phyloP scores from a whole-genome alignment of 2,888 invertebrate species.

The Chesias legatella region DNA sequence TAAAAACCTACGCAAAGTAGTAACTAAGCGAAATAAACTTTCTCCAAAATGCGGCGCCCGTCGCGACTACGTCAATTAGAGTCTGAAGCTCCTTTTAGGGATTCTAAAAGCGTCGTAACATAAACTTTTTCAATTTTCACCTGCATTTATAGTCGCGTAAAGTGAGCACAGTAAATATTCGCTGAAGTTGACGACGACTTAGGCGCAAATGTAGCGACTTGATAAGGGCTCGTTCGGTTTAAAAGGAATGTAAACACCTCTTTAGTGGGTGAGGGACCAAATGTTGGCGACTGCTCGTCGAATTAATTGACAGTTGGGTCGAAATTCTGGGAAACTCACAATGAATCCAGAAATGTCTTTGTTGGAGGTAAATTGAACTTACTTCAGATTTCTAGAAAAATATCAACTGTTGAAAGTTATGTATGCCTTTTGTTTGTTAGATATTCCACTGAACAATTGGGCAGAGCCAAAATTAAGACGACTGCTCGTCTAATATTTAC shows the following conservation, averaged over 20 bases:
- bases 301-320: conserved; percentile 22
- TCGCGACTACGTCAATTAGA: conserved; percentile 50
- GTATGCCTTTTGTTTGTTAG: too few relatives aligned
- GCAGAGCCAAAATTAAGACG: too few relatives aligned
- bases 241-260: conserved; percentile 75
- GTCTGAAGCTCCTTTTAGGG: conserved; percentile 53
- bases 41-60: conserved; percentile 12
- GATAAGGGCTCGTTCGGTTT: conserved; percentile 61
- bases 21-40: conserved; percentile 3
- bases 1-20: neutral
- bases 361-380: conserved; percentile 18
- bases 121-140: conserved; percentile 79
- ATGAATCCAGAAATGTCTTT: conserved; percentile 2
- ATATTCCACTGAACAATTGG: too few relatives aligned
- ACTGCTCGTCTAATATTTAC: too few relatives aligned
- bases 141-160: conserved; percentile 70
- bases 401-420: too few relatives aligned
- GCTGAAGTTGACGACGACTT: conserved; percentile 67
- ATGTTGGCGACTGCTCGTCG: conserved; percentile 52
- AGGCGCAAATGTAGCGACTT: conserved; percentile 63
- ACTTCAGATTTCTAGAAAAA: conserved; percentile 6
- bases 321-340: conserved; percentile 16
- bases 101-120: conserved; percentile 68
- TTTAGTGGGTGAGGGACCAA: conserved; percentile 51
- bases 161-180: conserved; percentile 68